These are phyloP conservation scores for Stenotaenia linearis DNA, from an alignment of 2,888 invertebrate species.

Conservation along the genomic window DNA sequence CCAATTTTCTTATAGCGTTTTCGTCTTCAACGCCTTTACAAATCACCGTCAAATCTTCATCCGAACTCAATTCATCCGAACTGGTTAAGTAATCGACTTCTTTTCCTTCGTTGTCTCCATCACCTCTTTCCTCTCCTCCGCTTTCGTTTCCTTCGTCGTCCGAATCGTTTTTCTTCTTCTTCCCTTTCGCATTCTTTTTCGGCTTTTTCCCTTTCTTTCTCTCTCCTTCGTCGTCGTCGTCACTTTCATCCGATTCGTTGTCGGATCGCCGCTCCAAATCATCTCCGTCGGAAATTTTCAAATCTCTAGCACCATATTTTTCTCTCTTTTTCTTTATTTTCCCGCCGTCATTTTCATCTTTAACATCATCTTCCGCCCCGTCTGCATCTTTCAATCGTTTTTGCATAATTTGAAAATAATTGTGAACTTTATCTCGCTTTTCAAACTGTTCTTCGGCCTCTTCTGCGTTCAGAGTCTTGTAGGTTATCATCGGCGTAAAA, in stretches of 20 bases:
- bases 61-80: conserved; percentile 64
- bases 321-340: conserved; percentile 60
- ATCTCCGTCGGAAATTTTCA: conserved; percentile 86
- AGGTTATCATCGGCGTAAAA: too few species aligned
- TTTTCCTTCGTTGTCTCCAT: conserved; percentile 91
- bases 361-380: conserved; percentile 41
- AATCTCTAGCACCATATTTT: conserved; percentile 35
- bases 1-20: conserved; percentile 74
- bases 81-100: conserved; percentile 96
- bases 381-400: conserved; percentile 67
- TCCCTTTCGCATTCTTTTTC: conserved; percentile 62
- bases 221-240: conserved; percentile 44
- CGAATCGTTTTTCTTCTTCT: conserved; percentile 63
- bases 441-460: too few species aligned
- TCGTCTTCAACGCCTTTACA: conserved; percentile 85
- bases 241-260: conserved; percentile 55
- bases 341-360: conserved; percentile 43
- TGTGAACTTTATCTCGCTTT: conserved; percentile 89
- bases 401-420: conserved; percentile 91
- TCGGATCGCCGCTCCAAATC: conserved; percentile 80
- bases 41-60: conserved; percentile 37
- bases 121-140: too few species aligned
- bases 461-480: too few species aligned
- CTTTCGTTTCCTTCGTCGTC: conserved; percentile 92
- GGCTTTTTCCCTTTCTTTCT: conserved; percentile 51